Conservation (phyloP, 2,888 invertebrate genomes). For the Mythimna impura region DNA sequence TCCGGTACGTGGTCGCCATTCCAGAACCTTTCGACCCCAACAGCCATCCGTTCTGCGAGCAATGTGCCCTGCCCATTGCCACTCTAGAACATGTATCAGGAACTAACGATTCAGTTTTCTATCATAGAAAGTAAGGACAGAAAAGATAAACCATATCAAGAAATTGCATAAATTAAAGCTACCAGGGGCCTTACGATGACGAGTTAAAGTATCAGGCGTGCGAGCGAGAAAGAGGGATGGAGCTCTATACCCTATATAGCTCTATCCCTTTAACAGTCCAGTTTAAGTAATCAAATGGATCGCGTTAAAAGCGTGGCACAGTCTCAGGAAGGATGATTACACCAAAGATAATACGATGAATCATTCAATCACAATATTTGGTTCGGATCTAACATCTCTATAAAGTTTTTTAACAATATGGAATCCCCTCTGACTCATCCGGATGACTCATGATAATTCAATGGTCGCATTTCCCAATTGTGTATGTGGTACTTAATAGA, state of each 20-base stretch:
- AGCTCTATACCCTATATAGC: too few relatives aligned
- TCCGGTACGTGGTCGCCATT: too few relatives aligned
- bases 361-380: conserved; percentile 6
- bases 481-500: conserved; percentile 33
- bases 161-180: neutral
- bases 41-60: too few relatives aligned
- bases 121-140: neutral
- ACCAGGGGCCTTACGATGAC: neutral
- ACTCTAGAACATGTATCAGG: conserved; percentile 10
- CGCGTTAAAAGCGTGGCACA: too few relatives aligned
- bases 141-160: conserved; percentile 5
- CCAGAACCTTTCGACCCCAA: too few relatives aligned
- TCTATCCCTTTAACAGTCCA: too few relatives aligned
- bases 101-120: conserved; percentile 11
- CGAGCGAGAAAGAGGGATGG: too few relatives aligned
- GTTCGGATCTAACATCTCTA: neutral
- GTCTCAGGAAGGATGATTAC: neutral
- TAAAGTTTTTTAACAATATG: neutral
- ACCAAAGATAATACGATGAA: conserved; percentile 1
- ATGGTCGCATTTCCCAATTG: conserved; percentile 16
- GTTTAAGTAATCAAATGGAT: too few relatives aligned
- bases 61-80: too few relatives aligned
- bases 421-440: conserved; percentile 47
- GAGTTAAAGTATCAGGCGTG: too few relatives aligned
- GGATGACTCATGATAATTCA: conserved; percentile 48